Conservation (phyloP, 2,113 vertebrate genomes). For the Dendrocopos noguchii region DNA sequence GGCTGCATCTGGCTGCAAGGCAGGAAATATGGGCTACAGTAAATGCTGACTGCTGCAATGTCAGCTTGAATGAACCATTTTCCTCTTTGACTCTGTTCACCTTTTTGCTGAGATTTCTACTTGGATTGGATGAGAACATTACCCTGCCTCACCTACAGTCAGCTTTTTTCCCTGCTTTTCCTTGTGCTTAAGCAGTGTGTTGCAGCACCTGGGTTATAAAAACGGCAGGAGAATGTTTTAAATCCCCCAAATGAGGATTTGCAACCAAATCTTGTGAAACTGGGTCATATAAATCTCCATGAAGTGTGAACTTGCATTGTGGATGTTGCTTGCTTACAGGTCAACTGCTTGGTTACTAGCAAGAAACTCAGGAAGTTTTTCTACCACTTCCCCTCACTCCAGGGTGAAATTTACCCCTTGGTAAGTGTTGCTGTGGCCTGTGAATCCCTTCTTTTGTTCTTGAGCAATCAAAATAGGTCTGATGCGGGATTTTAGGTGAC, state of each 20-base stretch:
- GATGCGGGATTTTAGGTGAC: neutral
- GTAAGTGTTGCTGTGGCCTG: neutral
- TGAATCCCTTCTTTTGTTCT: neutral
- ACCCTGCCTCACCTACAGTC: neutral
- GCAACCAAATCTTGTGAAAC: neutral
- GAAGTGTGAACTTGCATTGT: fast-evolving
- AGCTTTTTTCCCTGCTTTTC: neutral
- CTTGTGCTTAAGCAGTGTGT: neutral
- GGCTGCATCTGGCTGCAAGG: neutral
- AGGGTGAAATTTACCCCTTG: neutral
- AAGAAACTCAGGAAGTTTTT: neutral
- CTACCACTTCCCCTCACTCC: neutral
- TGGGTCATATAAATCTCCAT: neutral
- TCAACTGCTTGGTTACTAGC: neutral
- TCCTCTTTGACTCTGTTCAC: neutral
- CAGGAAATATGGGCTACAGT: neutral
- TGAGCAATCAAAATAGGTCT: neutral
- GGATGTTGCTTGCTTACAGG: neutral
- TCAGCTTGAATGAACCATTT: neutral
- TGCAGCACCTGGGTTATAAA: neutral
- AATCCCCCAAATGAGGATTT: conserved; percentile 46
- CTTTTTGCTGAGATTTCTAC: neutral
- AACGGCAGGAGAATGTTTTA: neutral
- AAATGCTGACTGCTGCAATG: neutral
- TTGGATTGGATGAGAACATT: neutral